Conservation (phyloP, 30 jellyfish, hydroid and myxozoan genomes). For the Hydractinia echinata region DNA sequence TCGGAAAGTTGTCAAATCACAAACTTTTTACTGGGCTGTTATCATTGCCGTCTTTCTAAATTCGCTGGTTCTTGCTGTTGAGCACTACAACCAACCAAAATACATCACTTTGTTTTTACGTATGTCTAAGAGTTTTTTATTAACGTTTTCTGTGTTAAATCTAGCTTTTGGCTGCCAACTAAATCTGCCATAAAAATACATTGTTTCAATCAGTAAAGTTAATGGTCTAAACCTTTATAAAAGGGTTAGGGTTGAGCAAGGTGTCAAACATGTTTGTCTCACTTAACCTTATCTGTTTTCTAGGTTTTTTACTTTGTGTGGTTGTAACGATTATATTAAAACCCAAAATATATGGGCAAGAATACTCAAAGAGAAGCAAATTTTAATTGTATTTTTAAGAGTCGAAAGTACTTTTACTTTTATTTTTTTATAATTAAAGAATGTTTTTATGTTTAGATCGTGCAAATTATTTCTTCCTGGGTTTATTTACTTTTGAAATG, state of each 20-base stretch:
- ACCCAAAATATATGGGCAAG: too few relatives aligned
- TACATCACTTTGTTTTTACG: conserved; percentile 85
- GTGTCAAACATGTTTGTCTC: too few relatives aligned
- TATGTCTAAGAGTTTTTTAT: neutral
- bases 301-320: too few relatives aligned
- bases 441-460: conserved; percentile 47
- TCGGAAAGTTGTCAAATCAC: conserved; percentile 79
- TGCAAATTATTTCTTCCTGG: conserved; percentile 94
- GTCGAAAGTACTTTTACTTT: neutral
- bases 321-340: too few relatives aligned
- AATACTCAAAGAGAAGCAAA: too few relatives aligned
- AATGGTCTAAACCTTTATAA: too few relatives aligned
- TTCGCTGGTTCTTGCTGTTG: conserved; percentile 90
- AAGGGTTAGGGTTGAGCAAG: too few relatives aligned
- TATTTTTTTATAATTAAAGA: neutral
- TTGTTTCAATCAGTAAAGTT: too few relatives aligned
- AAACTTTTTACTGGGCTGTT: conserved; percentile 88
- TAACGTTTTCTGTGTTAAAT: too few relatives aligned
- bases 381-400: neutral
- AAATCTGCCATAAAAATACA: too few relatives aligned
- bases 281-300: too few relatives aligned
- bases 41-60: conserved; percentile 84
- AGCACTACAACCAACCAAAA: conserved; percentile 86
- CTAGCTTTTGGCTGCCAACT: too few relatives aligned
- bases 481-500: conserved; percentile 91